Base-by-base conservation (phyloP, 2,113 vertebrate genomes). In the Ploceus nigricollis region DNA sequence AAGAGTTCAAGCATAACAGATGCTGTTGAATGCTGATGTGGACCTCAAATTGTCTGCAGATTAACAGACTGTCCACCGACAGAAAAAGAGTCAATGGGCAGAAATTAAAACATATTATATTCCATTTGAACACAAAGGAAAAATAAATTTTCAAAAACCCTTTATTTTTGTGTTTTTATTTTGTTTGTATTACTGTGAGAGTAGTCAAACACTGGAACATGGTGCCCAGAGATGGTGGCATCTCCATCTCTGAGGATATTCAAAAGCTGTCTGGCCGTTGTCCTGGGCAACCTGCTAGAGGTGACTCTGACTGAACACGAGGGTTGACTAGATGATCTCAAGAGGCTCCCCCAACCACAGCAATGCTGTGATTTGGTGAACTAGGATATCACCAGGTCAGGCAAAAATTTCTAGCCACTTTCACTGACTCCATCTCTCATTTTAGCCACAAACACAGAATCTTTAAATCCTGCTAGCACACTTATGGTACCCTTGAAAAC, bases 121-220 rank as follows among this genome's bases (percentile, higher is more conserved):
- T 57, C 50, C 25, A 78, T 39, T 73, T 80, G 48, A 82, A 82
- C 14, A 65, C 12, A 56, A 69, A 45, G 2, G 3, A 48, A 64
- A 61, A 50, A 66, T 3, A 40, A 17, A 15, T 35, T 4, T 11
- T 11, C 4, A 17, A 14, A 45, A 27, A 3, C 0, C 1, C 3
- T 45, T n/a, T 33, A 6, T 35, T n/a, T 39, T 57, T 13, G 25
- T 63, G 20, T 1, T 37, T 27, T 47, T 27, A 19, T 31, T 42
- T 54, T 39, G n/a, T 54, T 40, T 37, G 15, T 42, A 11, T 33
- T 78, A 53, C 56, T 73, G 4, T 58, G 25, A 79, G 16, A 63
- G 39, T 24, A 82, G 35, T 47, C 48, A 79, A 84, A 82, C 44
- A 48, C 23, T n/a, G 24, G 27, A 76, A 94, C 14, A 20, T 1